Evolutionary conservation across 2,113 vertebrate species (phyloP).

Genomic region (Zapus hudsonius): DNA sequence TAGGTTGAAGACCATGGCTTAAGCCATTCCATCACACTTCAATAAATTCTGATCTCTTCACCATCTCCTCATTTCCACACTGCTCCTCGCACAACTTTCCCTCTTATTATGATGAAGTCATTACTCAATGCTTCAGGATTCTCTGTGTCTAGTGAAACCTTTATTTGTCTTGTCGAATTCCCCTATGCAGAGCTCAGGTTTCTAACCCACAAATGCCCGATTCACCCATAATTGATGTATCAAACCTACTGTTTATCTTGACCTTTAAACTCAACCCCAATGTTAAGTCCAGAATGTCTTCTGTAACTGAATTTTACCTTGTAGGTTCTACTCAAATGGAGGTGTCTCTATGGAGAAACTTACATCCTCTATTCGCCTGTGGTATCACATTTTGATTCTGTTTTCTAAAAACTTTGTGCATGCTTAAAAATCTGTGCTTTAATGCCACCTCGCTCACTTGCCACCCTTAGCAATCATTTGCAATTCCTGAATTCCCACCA

Average conservation of each 20-base stretch:
- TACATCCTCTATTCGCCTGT: background rate
- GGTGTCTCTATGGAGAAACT: too few relatives aligned
- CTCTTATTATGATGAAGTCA: background rate
- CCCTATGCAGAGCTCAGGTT: background rate
- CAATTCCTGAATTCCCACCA: background rate
- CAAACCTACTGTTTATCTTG: background rate
- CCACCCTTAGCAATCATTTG: background rate
- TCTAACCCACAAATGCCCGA: background rate
- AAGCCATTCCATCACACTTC: background rate
- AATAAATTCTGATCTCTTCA: background rate
- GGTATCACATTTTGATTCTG: background rate
- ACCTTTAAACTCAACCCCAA: background rate
- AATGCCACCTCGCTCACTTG: background rate
- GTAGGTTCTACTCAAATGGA: background rate
- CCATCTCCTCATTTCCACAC: background rate
- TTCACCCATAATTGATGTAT: background rate
- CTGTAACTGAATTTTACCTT: background rate
- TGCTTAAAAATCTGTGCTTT: background rate
- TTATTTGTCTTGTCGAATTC: background rate
- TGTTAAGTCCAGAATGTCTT: background rate
- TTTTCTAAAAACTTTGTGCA: background rate
- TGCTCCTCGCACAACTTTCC: background rate
- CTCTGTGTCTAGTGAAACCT: background rate
- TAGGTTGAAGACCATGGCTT: background rate
- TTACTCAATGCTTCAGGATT: background rate